Base-by-base conservation (phyloP, 2,113 vertebrate genomes). In the Arvicanthis niloticus region DNA sequence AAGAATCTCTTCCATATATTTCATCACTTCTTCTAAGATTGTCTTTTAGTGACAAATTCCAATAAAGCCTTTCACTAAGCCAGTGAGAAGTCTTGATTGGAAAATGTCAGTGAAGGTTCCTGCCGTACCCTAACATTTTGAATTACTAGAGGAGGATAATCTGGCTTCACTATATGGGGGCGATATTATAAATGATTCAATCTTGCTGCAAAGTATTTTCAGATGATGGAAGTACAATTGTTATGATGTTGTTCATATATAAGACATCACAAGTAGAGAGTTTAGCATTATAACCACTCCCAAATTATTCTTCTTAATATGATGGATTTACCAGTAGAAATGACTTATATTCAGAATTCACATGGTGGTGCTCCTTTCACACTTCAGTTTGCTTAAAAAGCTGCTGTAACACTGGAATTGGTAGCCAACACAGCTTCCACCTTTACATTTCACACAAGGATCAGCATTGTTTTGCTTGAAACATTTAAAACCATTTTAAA, bases 401-500 rank as follows among this genome's bases (percentile, higher is more conserved):
- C 29, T 81, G 65, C 34, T 42, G 37, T 1, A 94, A 56, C 13
- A 58, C 73, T 95, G 26, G 45, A 68, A 17, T 91, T 89, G 72
- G 15, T 7, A 82, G 10, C 17, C 65, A 80, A 51, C 37, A 92
- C 84, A 92, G 34, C 56, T 92, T 94, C 5, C 78, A 5, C n/a
- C 91, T 95, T 95, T 12, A 13, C 24, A 34, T 90, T 93, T 17
- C 92, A 26, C 34, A 91, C 22, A 91, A 88, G n/a, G n/a, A 88
- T 87, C 48, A 90, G 15, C 21, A 88, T 76, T 93, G 34, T 88
- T 94, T 94, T 16, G 0, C 45, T 92, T 53, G 85, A 95, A 95
- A 92, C 7, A 91, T 95, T 91, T 73, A 85, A 96, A 91, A 62
- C 7, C 37, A 84, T 85, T 92, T 95, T 92, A 88, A 53, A 87